A percentile compares a stretch with the other conserved stretches of the same genome.
Evolutionary conservation across 2,113 vertebrate genomes (phyloP).

Genomic region (Larimichthys crocea): DNA sequence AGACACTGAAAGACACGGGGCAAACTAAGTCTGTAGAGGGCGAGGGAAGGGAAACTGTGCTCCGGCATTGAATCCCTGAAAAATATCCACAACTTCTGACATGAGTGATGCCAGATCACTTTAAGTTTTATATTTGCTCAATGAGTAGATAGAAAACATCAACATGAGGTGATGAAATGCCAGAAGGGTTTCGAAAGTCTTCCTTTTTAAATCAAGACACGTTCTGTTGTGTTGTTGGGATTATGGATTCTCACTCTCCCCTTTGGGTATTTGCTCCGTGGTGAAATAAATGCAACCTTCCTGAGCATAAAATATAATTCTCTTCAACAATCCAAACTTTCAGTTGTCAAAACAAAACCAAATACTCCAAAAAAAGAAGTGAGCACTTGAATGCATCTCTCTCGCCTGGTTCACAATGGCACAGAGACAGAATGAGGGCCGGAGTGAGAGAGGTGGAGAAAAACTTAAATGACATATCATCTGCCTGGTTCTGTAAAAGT

Average conservation of each 20-base stretch:
- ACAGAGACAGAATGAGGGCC: conserved; percentile 30
- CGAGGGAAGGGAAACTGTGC: not conserved
- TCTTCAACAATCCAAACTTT: conserved; percentile 30
- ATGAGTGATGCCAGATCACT: not conserved
- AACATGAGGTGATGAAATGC: not conserved
- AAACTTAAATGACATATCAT: conserved; percentile 49
- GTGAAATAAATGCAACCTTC: conserved; percentile 49
- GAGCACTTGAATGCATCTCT: conserved; percentile 33
- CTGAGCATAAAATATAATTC: conserved; percentile 5
- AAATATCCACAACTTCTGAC: not conserved
- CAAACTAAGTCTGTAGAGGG: conserved; percentile 23
- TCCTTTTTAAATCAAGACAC: conserved; percentile 6
- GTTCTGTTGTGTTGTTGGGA: conserved; percentile 30
- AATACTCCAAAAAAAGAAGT: conserved; percentile 1
- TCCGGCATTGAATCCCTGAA: not conserved
- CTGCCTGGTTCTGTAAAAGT: conserved; percentile 27
- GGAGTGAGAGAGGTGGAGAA: conserved; percentile 22
- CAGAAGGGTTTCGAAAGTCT: conserved; percentile 1
- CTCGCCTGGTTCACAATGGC: conserved; percentile 19
- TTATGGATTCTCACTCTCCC: conserved; percentile 37
- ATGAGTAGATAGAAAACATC: not conserved
- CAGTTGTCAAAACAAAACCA: conserved; percentile 57
- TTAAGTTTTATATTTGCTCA: not conserved
- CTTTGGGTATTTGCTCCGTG: conserved; percentile 35
- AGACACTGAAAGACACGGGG: conserved; percentile 40